Evolutionary conservation across 2,888 invertebrate genomes (phyloP).

Genomic region (Schizaphis graminum): DNA sequence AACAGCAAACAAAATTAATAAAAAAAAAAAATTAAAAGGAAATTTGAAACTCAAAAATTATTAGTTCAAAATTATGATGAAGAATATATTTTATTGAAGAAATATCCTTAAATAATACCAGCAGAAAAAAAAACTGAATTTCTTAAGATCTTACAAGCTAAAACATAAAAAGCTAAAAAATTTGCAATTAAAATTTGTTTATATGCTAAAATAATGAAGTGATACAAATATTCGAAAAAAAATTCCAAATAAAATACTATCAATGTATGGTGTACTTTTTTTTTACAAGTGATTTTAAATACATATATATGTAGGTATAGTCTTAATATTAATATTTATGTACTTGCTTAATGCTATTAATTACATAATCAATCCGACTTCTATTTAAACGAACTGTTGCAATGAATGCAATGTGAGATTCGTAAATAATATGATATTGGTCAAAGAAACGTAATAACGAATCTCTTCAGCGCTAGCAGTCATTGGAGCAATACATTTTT

Average conservation of each 20-base stretch:
- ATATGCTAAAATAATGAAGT: too few species aligned
- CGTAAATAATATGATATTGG: background rate
- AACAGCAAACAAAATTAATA: conserved; percentile 47
- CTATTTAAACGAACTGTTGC: background rate
- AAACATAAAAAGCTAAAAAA: too few species aligned
- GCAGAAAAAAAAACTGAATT: background rate
- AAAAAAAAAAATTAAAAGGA: conserved; percentile 22
- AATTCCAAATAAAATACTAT: too few species aligned
- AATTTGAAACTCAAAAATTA: background rate
- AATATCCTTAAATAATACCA: background rate
- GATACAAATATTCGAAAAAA: too few species aligned
- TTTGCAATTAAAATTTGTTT: too few species aligned
- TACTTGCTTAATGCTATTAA: too few species aligned
- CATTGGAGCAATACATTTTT: background rate
- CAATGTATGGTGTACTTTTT: too few species aligned
- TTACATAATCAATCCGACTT: background rate
- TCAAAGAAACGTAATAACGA: background rate
- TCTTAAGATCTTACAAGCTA: too few species aligned
- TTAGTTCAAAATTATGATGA: background rate
- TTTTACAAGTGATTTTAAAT: too few species aligned
- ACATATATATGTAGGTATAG: too few species aligned
- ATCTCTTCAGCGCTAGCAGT: background rate
- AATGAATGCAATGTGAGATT: background rate
- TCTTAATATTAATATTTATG: too few species aligned
- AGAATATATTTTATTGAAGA: background rate